A percentile compares a stretch with the other conserved stretches of the same genome.
phyloP scores from a whole-genome alignment of 2,888 invertebrate genomes.

The Ormyrus pomaceus region DNA sequence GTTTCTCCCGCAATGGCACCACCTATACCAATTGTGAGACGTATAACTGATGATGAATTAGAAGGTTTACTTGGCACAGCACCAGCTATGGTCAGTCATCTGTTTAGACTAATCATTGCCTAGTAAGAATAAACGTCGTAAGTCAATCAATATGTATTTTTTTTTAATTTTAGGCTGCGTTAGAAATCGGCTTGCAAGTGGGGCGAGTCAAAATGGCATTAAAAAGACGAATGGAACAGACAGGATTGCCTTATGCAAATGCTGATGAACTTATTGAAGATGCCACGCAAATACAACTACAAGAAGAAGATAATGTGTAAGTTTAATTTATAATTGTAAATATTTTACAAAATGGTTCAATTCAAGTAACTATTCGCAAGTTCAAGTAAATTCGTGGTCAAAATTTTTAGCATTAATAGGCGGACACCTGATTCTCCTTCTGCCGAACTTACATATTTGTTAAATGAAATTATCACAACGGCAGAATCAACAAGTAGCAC shows the following conservation, averaged over 20 bases:
- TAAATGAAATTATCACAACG: conserved; percentile 63
- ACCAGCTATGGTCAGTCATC: conserved; percentile 68
- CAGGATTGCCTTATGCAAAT: conserved; percentile 81
- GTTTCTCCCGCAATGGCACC: conserved; percentile 55
- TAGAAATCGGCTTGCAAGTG: conserved; percentile 80
- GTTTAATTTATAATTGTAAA: conserved; percentile 10
- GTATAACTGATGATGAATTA: conserved; percentile 69
- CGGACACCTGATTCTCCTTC: conserved; percentile 61
- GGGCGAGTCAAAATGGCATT: conserved; percentile 79
- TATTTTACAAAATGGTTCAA: conserved; percentile 20
- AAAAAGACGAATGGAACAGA: conserved; percentile 77
- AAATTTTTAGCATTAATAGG: conserved; percentile 24
- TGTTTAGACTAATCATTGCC: conserved; percentile 9
- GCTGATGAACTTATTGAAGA: conserved; percentile 85
- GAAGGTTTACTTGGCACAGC: conserved; percentile 68
- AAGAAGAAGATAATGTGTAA: conserved; percentile 77
- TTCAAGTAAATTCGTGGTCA: background rate
- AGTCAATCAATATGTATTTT: conserved; percentile 21
- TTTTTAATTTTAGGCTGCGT: conserved; percentile 74
- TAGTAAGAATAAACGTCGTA: conserved; percentile 5
- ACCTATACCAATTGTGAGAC: conserved; percentile 56
- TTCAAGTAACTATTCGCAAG: background rate
- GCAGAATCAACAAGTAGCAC: conserved; percentile 59
- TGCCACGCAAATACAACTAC: conserved; percentile 82
- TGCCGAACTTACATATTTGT: conserved; percentile 63